phyloP scores from a whole-genome alignment of 1,140 invertebrate species.

The Mercenaria mercenaria region DNA sequence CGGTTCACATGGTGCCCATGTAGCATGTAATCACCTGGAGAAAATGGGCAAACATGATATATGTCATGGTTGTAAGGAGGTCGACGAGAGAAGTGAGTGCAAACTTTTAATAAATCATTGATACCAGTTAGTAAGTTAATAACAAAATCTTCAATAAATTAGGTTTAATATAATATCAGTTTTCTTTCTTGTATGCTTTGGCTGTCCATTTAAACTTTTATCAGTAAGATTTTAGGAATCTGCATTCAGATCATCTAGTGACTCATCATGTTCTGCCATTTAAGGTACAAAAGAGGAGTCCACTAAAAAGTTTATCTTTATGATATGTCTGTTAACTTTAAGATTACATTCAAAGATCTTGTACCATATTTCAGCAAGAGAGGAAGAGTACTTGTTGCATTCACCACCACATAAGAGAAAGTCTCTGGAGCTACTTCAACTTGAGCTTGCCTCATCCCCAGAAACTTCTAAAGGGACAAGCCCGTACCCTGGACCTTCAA shows the following conservation, averaged over 20 bases:
- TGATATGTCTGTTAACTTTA: too few relatives aligned
- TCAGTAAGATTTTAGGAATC: too few relatives aligned
- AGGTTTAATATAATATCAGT: neutral
- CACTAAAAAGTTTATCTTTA: too few relatives aligned
- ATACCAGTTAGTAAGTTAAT: too few relatives aligned
- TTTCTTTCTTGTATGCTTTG: neutral
- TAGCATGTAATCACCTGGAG: slow-evolving; percentile 83
- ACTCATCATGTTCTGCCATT: too few relatives aligned
- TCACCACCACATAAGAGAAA: slow-evolving; percentile 7
- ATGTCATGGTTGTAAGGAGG: slow-evolving; percentile 69
- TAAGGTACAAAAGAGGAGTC: too few relatives aligned
- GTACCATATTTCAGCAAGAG: neutral
- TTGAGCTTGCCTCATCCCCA: slow-evolving; percentile 27
- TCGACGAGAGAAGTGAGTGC: slow-evolving; percentile 63
- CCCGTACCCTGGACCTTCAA: slow-evolving; percentile 49
- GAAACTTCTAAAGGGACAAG: slow-evolving; percentile 25
- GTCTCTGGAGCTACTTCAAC: neutral
- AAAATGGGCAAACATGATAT: slow-evolving; percentile 61
- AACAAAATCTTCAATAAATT: neutral
- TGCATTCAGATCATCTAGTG: too few relatives aligned
- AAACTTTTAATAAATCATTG: too few relatives aligned
- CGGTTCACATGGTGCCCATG: slow-evolving; percentile 89
- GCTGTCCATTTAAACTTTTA: neutral
- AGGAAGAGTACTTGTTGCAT: neutral
- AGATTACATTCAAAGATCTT: too few relatives aligned